Evolutionary conservation across 2,797 vertebrate genomes (phyloP).

Genomic region (Periophthalmus magnuspinnatus): DNA sequence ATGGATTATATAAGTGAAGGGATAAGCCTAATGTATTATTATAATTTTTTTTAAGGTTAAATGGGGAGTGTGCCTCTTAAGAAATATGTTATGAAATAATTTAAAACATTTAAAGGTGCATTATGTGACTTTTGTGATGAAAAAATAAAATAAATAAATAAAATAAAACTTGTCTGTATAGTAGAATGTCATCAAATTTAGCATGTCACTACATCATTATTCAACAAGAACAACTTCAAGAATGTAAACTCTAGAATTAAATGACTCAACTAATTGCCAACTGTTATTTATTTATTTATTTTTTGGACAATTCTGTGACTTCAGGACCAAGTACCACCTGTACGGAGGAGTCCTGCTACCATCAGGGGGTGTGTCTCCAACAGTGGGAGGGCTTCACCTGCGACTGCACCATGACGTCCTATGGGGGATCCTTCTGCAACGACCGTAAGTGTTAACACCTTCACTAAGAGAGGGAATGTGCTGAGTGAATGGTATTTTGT

Average conservation of each 20-base stretch:
- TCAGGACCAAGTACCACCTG: slow-evolving; percentile 93
- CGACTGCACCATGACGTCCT: slow-evolving; percentile 93
- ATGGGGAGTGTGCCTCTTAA: neutral
- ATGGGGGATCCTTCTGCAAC: slow-evolving; percentile 89
- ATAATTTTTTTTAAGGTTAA: neutral
- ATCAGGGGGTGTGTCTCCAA: slow-evolving; percentile 94
- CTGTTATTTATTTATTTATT: neutral
- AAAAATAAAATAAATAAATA: no score
- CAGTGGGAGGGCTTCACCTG: slow-evolving; percentile 95
- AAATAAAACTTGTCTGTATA: no score
- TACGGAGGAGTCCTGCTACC: slow-evolving; percentile 93
- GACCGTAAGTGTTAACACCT: slow-evolving; percentile 82
- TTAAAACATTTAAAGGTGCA: no score
- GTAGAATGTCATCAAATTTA: no score
- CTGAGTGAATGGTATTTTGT: slow-evolving; percentile 17
- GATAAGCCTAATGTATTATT: neutral
- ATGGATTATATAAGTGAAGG: neutral
- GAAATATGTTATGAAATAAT: no score
- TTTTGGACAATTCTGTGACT: neutral
- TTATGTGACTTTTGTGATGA: no score
- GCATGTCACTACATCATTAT: no score
- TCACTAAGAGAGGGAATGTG: neutral
- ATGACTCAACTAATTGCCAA: neutral
- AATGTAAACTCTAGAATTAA: neutral
- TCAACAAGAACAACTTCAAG: no score